These are phyloP conservation scores for Canis aureus DNA, from an alignment of 2,113 vertebrate genomes.

Conservation along the genomic window DNA sequence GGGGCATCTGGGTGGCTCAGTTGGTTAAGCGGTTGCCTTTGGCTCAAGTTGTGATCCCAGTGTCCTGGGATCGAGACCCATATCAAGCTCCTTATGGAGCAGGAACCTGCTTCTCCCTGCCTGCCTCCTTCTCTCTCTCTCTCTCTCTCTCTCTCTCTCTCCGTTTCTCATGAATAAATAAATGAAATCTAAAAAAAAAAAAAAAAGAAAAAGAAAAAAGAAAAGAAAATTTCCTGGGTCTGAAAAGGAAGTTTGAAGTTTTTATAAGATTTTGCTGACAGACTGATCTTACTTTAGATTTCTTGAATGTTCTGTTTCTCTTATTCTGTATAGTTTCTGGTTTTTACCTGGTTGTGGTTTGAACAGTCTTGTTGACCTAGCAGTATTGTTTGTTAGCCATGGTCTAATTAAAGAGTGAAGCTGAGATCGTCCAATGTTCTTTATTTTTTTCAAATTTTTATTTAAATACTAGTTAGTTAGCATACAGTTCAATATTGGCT, in stretches of 20 bases:
- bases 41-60: too few relatives aligned
- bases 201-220: neutral
- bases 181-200: too few relatives aligned
- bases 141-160: too few relatives aligned
- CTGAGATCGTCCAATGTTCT: neutral
- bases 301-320: slow-evolving; percentile 33
- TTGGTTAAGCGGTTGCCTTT: too few relatives aligned
- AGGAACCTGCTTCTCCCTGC: too few relatives aligned
- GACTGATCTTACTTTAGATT: neutral
- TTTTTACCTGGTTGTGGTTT: slow-evolving; percentile 9
- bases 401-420: neutral
- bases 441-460: neutral
- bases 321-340: slow-evolving; percentile 4
- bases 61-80: too few relatives aligned
- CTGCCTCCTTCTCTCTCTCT: too few relatives aligned
- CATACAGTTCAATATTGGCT: neutral
- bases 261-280: slow-evolving; percentile 20
- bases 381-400: neutral
- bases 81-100: too few relatives aligned
- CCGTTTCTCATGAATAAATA: too few relatives aligned
- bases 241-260: slow-evolving; percentile 34
- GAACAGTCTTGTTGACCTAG: slow-evolving; percentile 17
- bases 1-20: too few relatives aligned
- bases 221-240: neutral
- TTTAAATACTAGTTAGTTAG: neutral